Evolutionary conservation across 1,140 invertebrate genomes (phyloP).

Genomic region (Heliothis subflexa): DNA sequence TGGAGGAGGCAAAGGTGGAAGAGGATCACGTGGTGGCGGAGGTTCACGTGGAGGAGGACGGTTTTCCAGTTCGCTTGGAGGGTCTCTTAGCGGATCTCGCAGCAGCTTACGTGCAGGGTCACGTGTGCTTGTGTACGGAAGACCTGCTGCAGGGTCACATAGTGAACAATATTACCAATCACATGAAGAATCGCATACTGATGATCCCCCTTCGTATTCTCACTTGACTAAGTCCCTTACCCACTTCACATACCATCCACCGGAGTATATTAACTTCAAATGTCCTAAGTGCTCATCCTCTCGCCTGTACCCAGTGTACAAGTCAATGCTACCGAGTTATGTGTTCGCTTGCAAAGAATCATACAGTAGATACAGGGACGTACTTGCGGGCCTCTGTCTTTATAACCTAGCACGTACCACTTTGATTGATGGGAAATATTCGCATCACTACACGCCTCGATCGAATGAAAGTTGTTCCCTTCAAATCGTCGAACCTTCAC

Average conservation of each 20-base stretch:
- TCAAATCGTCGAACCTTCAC: constrained; percentile 68
- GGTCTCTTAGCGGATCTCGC: neutral
- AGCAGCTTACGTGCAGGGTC: too few species aligned
- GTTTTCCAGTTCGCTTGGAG: neutral
- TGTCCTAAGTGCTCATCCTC: constrained; percentile 70
- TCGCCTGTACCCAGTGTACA: constrained; percentile 73
- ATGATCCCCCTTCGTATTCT: constrained; percentile 22
- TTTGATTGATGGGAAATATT: constrained; percentile 58
- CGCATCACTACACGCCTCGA: constrained; percentile 60
- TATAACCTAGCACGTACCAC: constrained; percentile 75
- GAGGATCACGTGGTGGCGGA: neutral
- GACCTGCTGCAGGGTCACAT: too few species aligned
- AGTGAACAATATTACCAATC: too few species aligned
- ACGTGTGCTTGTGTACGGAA: neutral
- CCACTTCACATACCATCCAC: constrained; percentile 77
- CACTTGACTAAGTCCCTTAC: constrained; percentile 68
- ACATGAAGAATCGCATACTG: too few species aligned
- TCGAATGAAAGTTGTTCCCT: constrained; percentile 73
- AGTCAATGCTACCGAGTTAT: constrained; percentile 71
- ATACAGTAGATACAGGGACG: constrained; percentile 63
- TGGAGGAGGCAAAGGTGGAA: constrained; percentile 57
- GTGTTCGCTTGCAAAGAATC: constrained; percentile 76
- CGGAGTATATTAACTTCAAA: constrained; percentile 67
- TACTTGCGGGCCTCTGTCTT: constrained; percentile 73
- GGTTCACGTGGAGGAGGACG: neutral